Base-by-base conservation (phyloP, 2,797 vertebrate species). In the Phalloptychus januarius region DNA sequence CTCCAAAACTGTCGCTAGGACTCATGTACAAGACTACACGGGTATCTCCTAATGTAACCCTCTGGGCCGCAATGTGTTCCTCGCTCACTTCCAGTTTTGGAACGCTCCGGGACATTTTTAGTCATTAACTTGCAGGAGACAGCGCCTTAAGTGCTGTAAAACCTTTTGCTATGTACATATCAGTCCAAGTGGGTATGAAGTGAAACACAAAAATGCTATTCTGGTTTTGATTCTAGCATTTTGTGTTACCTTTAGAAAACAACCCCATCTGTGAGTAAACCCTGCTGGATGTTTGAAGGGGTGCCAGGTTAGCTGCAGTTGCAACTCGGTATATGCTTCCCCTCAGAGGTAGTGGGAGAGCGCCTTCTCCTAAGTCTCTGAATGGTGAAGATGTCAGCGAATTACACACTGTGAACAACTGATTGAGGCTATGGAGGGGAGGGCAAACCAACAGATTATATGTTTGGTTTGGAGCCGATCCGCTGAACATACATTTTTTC, bases 401-500 rank as follows among this genome's bases (percentile, higher is more conserved):
- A 93, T 95, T 94, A 94, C 89, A 90, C 88, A 85, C 92, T 89
- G 92, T 90, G 93, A 94, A 91, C 90, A 94, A 93, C 87, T 92
- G 92, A 94, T 92, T 90, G 91, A 91, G 92, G 92, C 92, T 91
- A 94, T 89, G 92, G 91, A 93, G 93, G 92, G 93, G 93, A 94
- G 93, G 92, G 93, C 91, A 93, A 86, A 89, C 89, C 93, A 87
- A 91, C 91, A 94, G 91, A 95, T 94, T 94, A 95, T 94, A 92
- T 94, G 91, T 94, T 94, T 94, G 92, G 89, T 93, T 94, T 94
- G 93, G 93, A 94, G 91, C 83, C 87, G 90, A 93, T 93, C 90
- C 88, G 93, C 94, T 94, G 94, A 95, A 94, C 94, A 94, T 94
- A 94, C 93, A 93, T 92, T 95, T 94, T 77, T 94, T 93, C 91